phyloP scores from a whole-genome alignment of 1,140 invertebrate genomes.

The Oreohelix idahoensis region DNA sequence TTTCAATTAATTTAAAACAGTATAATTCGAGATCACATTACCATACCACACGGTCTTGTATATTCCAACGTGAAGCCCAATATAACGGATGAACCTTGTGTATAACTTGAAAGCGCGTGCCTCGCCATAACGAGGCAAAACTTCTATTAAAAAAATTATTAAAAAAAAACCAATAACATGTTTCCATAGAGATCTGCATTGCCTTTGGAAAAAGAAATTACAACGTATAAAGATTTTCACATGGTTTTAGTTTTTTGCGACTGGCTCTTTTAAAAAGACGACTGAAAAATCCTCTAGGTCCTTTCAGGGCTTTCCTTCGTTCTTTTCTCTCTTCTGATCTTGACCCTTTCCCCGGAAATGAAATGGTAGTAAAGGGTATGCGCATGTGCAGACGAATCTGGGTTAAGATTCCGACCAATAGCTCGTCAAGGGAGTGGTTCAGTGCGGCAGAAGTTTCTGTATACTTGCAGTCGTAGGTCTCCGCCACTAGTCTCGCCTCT shows the following conservation, averaged over 20 bases:
- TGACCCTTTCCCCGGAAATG: conserved; percentile 40
- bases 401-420: conserved; percentile 83
- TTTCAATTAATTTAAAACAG: too few species aligned
- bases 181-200: too few species aligned
- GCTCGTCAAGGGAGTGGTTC: conserved; percentile 86
- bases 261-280: conserved; percentile 42
- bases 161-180: too few species aligned
- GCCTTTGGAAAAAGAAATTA: background rate
- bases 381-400: conserved; percentile 72
- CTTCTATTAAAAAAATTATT: too few species aligned
- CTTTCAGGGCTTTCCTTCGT: conserved; percentile 30
- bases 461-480: conserved; percentile 83
- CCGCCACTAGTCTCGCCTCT: conserved; percentile 76
- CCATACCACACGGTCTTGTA: too few species aligned
- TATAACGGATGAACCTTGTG: too few species aligned
- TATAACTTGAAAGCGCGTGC: too few species aligned
- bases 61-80: too few species aligned
- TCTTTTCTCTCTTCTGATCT: conserved; percentile 27
- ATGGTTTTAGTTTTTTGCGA: conserved; percentile 22
- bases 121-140: too few species aligned
- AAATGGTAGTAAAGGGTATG: conserved; percentile 46
- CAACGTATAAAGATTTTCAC: conserved; percentile 29
- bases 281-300: conserved; percentile 41
- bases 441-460: conserved; percentile 87
- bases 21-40: too few species aligned